Base-by-base conservation (phyloP, 2,113 vertebrate genomes). In the Clarias batrachus region DNA sequence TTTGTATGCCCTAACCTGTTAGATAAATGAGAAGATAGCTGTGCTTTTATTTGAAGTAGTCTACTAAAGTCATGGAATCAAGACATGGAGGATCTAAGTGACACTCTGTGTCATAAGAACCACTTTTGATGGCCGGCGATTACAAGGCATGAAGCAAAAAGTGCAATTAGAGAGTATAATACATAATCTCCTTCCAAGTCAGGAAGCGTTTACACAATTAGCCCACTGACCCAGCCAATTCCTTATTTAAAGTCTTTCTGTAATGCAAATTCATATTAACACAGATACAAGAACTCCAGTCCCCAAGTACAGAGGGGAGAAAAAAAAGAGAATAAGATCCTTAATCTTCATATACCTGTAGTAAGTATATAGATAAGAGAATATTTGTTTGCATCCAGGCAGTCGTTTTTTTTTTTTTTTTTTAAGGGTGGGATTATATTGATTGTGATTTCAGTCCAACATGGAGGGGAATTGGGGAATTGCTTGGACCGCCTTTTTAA, bases 81-180 rank as follows among this genome's bases (percentile, higher is more conserved):
- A 73, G 68, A 82, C 68, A 33, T 25, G 10, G 23, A 52, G 37
- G 37, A 16, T 81, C 54, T 81, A 78, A 62, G 68, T 57, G 41
- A 74, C 57, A 62, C 21, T 62, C 33, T 60, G 33, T 81, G 65
- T 73, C 25, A 25, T 63, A 57, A 82, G 80, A 76, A 23, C 79
- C 70, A 65, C 57, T 82, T 82, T 65, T 87, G 59, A 83, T 65
- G 48, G 65, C 70, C 83, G 48, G 13, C 37, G 71, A 82, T 87
- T 48, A 87, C 60, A 57, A 65, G 48, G 80, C 59, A 48, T 76
- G 80, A 30, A 80, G 85, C 30, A 60, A 70, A 71, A 23, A 83
- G 27, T 76, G 80, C 60, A 82, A 83, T 83, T 82, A 83, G 25
- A 57, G 57, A 62, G 70, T 80, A 87, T 87, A 87, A 87, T 82